phyloP scores from a whole-genome alignment of 2,888 invertebrate genomes.

The Monoplex corrugatus region DNA sequence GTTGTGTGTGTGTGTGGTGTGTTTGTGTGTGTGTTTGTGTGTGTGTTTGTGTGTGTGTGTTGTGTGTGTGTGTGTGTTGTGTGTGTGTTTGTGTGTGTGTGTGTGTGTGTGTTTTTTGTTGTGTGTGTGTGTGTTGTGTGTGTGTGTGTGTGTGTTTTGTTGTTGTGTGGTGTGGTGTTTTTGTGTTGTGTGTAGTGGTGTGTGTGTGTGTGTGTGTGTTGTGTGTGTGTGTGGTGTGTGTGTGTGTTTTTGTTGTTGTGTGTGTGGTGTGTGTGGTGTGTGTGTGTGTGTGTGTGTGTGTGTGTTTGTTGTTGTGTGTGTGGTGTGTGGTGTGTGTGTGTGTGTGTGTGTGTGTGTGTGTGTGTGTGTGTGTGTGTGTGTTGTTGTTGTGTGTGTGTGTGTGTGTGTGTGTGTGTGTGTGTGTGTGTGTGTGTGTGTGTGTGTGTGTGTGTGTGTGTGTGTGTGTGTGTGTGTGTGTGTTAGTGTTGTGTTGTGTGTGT shows the following conservation, averaged over 20 bases:
- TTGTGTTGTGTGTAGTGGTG: too few relatives aligned
- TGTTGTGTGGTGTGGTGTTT: too few relatives aligned
- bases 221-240: slow-evolving; percentile 28
- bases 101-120: slow-evolving; percentile 28
- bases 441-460: slow-evolving; percentile 28
- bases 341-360: slow-evolving; percentile 18
- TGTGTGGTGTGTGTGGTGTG: too few relatives aligned
- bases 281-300: slow-evolving; percentile 28
- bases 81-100: slow-evolving; percentile 24
- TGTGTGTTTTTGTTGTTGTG: slow-evolving; percentile 5
- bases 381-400: slow-evolving; percentile 28
- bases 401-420: slow-evolving; percentile 28
- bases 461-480: slow-evolving; percentile 28
- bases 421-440: slow-evolving; percentile 17
- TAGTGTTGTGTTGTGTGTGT: background rate
- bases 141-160: slow-evolving; percentile 12
- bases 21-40: slow-evolving; percentile 19
- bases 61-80: slow-evolving; percentile 7
- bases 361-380: slow-evolving; percentile 28
- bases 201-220: slow-evolving; percentile 28
- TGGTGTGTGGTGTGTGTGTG: slow-evolving; percentile 28
- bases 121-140: too few relatives aligned
- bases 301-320: slow-evolving; percentile 2
- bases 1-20: too few relatives aligned
- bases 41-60: slow-evolving; percentile 24